These are phyloP conservation scores for Dioctria rufipes DNA, from an alignment of 2,888 invertebrate species.

Conservation along the genomic window DNA sequence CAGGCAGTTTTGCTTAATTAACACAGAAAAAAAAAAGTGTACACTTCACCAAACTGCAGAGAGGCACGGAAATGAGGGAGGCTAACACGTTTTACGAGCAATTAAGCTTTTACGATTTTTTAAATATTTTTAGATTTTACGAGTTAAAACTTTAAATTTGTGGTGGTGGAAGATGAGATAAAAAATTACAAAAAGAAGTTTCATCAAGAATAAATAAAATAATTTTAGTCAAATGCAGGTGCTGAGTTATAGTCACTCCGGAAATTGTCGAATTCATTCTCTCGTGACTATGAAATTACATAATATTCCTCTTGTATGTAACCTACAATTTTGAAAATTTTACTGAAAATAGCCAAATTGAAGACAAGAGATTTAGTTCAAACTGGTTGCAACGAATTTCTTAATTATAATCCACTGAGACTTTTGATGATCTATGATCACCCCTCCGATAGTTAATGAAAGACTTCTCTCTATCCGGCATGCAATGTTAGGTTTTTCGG, in stretches of 20 bases:
- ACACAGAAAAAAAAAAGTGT: too few relatives aligned
- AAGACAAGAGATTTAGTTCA: background rate
- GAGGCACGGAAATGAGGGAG: background rate
- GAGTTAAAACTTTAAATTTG: background rate
- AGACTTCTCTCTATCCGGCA: constrained; percentile 1
- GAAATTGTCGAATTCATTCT: constrained; percentile 4
- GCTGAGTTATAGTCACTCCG: background rate
- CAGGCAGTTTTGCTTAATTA: too few relatives aligned
- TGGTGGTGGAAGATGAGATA: background rate
- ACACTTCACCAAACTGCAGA: too few relatives aligned
- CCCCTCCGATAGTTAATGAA: constrained; percentile 42
- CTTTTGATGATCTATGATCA: constrained; percentile 45
- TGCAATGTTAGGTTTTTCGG: constrained; percentile 22
- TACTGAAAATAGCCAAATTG: background rate
- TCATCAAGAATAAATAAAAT: background rate
- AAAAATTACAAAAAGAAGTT: background rate
- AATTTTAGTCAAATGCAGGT: background rate
- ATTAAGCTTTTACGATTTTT: constrained; percentile 31
- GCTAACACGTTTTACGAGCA: constrained; percentile 26
- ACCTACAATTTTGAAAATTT: constrained; percentile 12
- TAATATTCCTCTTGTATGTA: background rate
- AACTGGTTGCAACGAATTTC: constrained; percentile 41
- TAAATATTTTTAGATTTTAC: constrained; percentile 31
- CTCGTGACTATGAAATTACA: background rate
- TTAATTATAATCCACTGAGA: constrained; percentile 37